Base-by-base conservation (phyloP, 2,888 invertebrate species). In the Pantelozetes paolii region DNA sequence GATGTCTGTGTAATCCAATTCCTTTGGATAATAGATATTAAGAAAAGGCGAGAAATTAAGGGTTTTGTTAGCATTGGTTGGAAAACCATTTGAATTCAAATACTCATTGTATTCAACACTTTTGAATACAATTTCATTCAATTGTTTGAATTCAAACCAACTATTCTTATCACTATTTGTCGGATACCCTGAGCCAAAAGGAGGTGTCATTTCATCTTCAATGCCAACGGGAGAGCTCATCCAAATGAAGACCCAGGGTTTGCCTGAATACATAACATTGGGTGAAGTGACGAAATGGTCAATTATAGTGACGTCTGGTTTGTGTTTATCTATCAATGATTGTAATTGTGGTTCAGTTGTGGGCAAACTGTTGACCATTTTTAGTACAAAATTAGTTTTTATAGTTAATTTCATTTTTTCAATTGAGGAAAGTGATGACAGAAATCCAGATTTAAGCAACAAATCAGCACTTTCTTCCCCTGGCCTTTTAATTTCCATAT, bases 21-120 rank as follows among this genome's bases (percentile, higher is more conserved):
- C 71, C n/a, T 48, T 23, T 5, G 71, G 71, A 28, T 71, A 71
- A 42, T 71, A 71, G 18, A 71, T 48, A 26, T 71, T 71, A 5
- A 71, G 48, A 42, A 26, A 48, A n/a, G 71, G 71, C 28, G 71
- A 71, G 20, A 8, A 8, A n/a, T n/a, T n/a, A n/a, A n/a, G n/a
- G n/a, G n/a, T n/a, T n/a, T n/a, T n/a, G n/a, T n/a, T n/a, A n/a
- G n/a, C n/a, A n/a, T n/a, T n/a, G n/a, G n/a, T n/a, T n/a, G n/a
- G n/a, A n/a, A n/a, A n/a, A n/a, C n/a, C 3, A 3, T n/a, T n/a
- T 8, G 3, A 11, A n/a, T n/a, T 11, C 48, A 48, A 5, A 11
- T 18, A 18, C 18, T 48, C 3, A 48, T 48, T 3, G 6, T 48
- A 11, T 48, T 8, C n/a, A 3, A 18, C 15, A 48, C 3, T 15